Evolutionary conservation across 1,140 invertebrate species (phyloP), one percentile per base, ranked within the genome.

Genomic region (Drosophila nebulosa): DNA sequence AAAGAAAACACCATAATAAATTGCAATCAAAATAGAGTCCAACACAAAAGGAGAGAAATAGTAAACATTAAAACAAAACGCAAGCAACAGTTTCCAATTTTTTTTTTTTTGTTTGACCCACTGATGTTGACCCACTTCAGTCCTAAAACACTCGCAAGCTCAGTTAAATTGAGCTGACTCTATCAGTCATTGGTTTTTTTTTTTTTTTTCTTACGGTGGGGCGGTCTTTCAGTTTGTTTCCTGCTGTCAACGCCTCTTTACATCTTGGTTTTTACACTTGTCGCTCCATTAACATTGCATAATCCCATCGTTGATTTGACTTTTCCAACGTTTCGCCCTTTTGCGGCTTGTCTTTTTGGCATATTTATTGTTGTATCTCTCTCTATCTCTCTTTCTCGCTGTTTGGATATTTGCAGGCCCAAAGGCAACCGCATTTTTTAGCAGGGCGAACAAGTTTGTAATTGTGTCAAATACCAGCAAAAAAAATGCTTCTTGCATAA

Each of bases 371-470:
- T 61, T 39, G 22, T 52, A 14, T 61, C n/a, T n/a, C n/a, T n/a
- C n/a, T n/a, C n/a, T n/a, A n/a, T n/a, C n/a, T n/a, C n/a, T n/a
- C n/a, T 53, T 26, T 56, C 22, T 53, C 12, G 39, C 35, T 53
- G 27, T 85, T 84, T 85, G 81, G 81, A 85, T 85, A 86, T 86
- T 80, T 73, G 73, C 77, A 46, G 53, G 62, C 71, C 30, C 50
- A 26, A 74, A 46, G 16, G 39, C 14, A 81, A 80, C 69, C 80
- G 74, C 77, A 85, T 86, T 86, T 86, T 68, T 78, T 51, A 58
- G 77, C 73, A 66, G 80, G 77, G 81, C 80, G 80, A 85, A 85
- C 80, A 80, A 85, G 80, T 85, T 84, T 84, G 69, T 80, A 85
- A 85, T 85, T 80, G 79, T 86, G 80, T 85, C 80, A 85, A 85